Percentiles rank a stretch among this genome's conserved stretches.
Evolutionary conservation across 2,797 vertebrate genomes (phyloP).

Genomic region (Pipistrellus kuhlii): DNA sequence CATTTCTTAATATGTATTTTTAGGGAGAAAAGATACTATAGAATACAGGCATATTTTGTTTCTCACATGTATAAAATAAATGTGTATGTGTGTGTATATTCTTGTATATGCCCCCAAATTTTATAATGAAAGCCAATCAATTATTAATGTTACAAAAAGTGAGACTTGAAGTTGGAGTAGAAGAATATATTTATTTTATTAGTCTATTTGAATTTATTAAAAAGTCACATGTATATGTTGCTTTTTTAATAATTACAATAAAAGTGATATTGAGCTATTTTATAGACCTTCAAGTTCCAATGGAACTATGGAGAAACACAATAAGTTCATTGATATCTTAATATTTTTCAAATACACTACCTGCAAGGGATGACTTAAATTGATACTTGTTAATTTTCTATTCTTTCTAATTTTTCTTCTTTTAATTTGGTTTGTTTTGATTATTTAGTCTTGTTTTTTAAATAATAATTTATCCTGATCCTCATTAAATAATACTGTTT

Average conservation of each 20-base stretch:
- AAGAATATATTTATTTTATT: slow-evolving; percentile 7
- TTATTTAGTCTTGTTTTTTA: slow-evolving; percentile 52
- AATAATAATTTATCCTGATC: not conserved
- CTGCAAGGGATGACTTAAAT: not conserved
- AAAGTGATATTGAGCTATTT: not conserved
- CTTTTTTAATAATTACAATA: slow-evolving; percentile 16
- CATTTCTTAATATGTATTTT: not conserved
- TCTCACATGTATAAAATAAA: not conserved
- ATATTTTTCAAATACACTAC: slow-evolving; percentile 3
- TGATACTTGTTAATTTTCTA: slow-evolving; percentile 29
- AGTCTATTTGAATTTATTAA: not conserved
- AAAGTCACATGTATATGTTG: not conserved
- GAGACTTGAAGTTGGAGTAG: not conserved
- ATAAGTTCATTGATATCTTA: not conserved
- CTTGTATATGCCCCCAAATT: not conserved
- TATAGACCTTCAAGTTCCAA: not conserved
- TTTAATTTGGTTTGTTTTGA: slow-evolving; percentile 37
- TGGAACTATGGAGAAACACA: slow-evolving; percentile 10
- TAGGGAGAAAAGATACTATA: not conserved
- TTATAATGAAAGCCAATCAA: not conserved
- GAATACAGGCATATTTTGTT: not conserved
- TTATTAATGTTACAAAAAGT: slow-evolving; percentile 10
- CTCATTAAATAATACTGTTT: not conserved
- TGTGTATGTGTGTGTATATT: not conserved
- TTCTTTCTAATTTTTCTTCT: slow-evolving; percentile 34